Conservation (phyloP, 2,888 invertebrate genomes). For the Meliscaeva auricollis region DNA sequence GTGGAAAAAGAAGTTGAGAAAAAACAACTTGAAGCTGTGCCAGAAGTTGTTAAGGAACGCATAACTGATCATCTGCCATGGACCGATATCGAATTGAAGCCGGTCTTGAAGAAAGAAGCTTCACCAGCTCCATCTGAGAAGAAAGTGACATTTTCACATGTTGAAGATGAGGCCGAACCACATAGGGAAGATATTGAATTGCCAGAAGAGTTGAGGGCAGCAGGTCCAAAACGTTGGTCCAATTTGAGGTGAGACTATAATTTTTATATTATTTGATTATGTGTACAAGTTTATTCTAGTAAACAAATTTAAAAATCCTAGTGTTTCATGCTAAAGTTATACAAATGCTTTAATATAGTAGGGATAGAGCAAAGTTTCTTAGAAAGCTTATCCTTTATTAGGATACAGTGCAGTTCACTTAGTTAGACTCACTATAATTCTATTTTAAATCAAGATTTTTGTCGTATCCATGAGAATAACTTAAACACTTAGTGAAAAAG, state of each 20-base stretch:
- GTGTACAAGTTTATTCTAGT: too few relatives aligned
- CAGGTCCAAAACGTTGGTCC: constrained; percentile 80
- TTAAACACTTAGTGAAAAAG: too few relatives aligned
- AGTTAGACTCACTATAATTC: too few relatives aligned
- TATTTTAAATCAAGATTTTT: too few relatives aligned
- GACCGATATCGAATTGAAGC: constrained; percentile 79
- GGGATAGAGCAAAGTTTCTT: too few relatives aligned
- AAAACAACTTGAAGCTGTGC: constrained; percentile 55
- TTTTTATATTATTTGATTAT: too few relatives aligned
- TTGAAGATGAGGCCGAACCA: constrained; percentile 83
- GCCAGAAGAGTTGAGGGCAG: constrained; percentile 82
- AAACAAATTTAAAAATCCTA: too few relatives aligned
- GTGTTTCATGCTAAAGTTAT: too few relatives aligned
- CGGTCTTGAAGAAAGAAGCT: constrained; percentile 83
- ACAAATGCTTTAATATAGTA: too few relatives aligned
- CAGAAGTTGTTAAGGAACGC: constrained; percentile 54
- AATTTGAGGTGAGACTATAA: constrained; percentile 84
- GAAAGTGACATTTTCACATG: constrained; percentile 85
- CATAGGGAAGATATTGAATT: constrained; percentile 83
- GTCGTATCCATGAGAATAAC: too few relatives aligned
- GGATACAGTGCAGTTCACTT: too few relatives aligned
- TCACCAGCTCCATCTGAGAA: constrained; percentile 84
- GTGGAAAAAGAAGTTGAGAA: constrained; percentile 54
- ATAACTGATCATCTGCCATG: constrained; percentile 56
- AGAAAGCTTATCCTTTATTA: too few relatives aligned